phyloP scores from a whole-genome alignment of 2,113 vertebrate species.

The Falco punctatus region DNA sequence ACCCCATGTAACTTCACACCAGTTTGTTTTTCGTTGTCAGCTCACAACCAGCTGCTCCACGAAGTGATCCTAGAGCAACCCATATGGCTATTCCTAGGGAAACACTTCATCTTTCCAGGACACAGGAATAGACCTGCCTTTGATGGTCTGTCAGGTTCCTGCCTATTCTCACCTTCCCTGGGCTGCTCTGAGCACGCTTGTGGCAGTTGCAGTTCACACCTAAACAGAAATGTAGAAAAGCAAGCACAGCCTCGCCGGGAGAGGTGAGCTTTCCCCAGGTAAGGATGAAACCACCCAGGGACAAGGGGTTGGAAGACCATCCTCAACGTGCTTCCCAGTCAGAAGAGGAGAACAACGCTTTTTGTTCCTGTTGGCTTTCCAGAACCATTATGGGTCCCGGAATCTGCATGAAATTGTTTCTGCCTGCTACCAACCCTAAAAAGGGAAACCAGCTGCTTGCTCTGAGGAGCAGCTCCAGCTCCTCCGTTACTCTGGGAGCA shows the following conservation, averaged over 20 bases:
- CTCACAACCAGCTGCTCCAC: slow-evolving; percentile 24
- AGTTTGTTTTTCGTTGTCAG: background rate
- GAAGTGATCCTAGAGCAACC: background rate
- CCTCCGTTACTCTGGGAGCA: background rate
- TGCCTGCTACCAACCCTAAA: slow-evolving; percentile 30
- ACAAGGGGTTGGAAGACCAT: slow-evolving; percentile 1
- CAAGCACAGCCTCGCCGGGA: background rate
- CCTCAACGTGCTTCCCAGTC: slow-evolving; percentile 15
- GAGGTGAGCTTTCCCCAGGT: background rate
- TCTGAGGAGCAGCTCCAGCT: background rate
- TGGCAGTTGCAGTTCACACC: background rate
- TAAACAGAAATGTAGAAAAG: background rate
- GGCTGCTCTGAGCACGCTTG: background rate
- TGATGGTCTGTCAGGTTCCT: background rate
- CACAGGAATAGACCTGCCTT: slow-evolving; percentile 16
- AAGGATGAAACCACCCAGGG: background rate
- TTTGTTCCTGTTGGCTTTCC: slow-evolving; percentile 29
- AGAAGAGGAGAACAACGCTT: slow-evolving; percentile 36
- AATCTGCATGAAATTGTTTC: slow-evolving; percentile 28
- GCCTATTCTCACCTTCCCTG: background rate
- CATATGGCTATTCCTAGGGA: slow-evolving; percentile 12
- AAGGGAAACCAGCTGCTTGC: slow-evolving; percentile 54
- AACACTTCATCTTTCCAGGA: slow-evolving; percentile 9
- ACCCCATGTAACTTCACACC: background rate
- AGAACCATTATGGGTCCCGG: slow-evolving; percentile 55